A percentile compares a stretch with the other conserved stretches of the same genome.
Conservation (phyloP, 2,113 vertebrate species). For the Leucoraja erinaceus region DNA sequence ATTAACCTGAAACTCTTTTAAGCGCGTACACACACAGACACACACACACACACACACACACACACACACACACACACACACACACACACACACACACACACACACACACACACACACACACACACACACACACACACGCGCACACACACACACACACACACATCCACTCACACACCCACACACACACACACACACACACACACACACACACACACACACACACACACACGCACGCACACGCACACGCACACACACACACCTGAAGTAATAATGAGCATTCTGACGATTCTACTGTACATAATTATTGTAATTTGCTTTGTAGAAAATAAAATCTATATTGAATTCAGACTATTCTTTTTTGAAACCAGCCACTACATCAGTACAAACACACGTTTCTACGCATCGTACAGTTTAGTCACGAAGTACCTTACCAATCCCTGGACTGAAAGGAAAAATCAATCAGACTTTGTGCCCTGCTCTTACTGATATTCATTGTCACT, state of each 20-base stretch:
- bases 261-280: background rate
- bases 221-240: too few species aligned
- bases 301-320: background rate
- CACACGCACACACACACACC: background rate
- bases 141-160: background rate
- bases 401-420: background rate
- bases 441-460: conserved; percentile 2
- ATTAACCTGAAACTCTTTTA: background rate
- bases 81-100: too few species aligned
- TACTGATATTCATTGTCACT: conserved; percentile 7
- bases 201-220: background rate
- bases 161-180: background rate
- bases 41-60: background rate
- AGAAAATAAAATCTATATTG: background rate
- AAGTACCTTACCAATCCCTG: background rate
- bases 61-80: background rate
- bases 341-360: background rate
- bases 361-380: background rate
- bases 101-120: background rate
- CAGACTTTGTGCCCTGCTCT: background rate
- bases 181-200: too few species aligned
- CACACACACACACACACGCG: too few species aligned
- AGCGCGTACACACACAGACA: background rate
- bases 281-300: background rate
- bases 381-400: background rate